Conservation (phyloP, 2,797 vertebrate genomes). For the Clarias pachynema region DNA sequence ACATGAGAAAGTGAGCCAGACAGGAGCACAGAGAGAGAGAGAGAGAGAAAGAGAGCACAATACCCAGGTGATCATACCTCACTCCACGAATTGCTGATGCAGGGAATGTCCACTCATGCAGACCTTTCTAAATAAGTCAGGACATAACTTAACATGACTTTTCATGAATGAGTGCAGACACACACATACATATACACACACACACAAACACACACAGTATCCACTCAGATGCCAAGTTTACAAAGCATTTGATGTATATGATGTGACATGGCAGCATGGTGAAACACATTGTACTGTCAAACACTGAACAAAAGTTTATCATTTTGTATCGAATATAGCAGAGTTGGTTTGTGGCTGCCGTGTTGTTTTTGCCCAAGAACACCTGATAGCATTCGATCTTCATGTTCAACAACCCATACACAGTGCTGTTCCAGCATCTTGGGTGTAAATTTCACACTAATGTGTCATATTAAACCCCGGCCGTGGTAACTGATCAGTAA, state of each 20-base stretch:
- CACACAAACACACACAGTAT: too few species aligned
- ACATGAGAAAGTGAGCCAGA: neutral
- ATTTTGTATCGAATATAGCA: neutral
- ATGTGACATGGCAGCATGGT: neutral
- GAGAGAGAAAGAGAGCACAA: neutral
- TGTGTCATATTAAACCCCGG: slow-evolving; percentile 27
- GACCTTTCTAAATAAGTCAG: slow-evolving; percentile 74
- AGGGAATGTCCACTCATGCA: slow-evolving; percentile 84
- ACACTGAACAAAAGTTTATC: neutral
- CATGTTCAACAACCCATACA: neutral
- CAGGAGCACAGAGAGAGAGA: neutral
- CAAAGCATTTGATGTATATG: neutral
- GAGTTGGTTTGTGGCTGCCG: neutral
- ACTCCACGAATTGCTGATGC: slow-evolving; percentile 82
- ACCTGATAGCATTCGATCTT: neutral
- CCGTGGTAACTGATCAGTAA: neutral
- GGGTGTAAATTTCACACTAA: slow-evolving; percentile 27
- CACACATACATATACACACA: neutral
- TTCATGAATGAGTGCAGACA: slow-evolving; percentile 12
- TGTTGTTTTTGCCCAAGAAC: neutral
- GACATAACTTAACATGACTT: slow-evolving; percentile 2
- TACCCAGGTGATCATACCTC: slow-evolving; percentile 72
- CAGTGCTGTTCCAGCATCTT: neutral
- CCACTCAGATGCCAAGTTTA: neutral
- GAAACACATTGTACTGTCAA: neutral